A percentile compares a stretch with the other conserved stretches of the same genome.
phyloP scores from a whole-genome alignment of 2,113 vertebrate genomes.

The Vombatus ursinus region DNA sequence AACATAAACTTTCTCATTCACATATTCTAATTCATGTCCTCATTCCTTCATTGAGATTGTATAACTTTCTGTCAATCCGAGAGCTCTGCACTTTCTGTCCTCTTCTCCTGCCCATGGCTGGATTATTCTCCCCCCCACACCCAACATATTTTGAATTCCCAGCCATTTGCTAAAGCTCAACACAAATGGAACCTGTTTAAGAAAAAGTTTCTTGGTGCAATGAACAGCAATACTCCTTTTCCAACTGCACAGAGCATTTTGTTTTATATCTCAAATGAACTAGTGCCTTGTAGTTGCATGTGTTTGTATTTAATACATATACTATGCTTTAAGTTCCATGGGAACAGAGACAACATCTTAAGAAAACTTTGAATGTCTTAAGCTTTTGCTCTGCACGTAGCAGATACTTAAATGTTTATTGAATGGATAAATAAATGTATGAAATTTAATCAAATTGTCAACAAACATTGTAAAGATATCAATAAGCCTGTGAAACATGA shows the following conservation, averaged over 20 bases:
- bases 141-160: background rate
- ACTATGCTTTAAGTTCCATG: background rate
- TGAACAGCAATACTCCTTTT: background rate
- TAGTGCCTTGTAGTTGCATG: background rate
- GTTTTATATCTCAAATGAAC: background rate
- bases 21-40: background rate
- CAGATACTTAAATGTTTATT: background rate
- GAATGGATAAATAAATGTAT: background rate
- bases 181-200: background rate
- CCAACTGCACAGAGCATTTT: background rate
- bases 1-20: background rate
- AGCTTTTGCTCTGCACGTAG: background rate
- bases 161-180: background rate
- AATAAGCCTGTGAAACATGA: background rate
- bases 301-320: background rate
- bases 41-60: background rate
- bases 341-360: background rate
- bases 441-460: background rate
- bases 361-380: background rate
- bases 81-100: background rate
- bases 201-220: background rate
- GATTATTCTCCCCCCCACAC: background rate
- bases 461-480: background rate
- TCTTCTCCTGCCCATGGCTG: background rate
- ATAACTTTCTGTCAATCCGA: background rate